Percentiles rank a stretch among this genome's conserved stretches.
These are phyloP conservation scores for Engraulis encrasicolus DNA, from an alignment of 2,113 vertebrate genomes.

Conservation along the genomic window DNA sequence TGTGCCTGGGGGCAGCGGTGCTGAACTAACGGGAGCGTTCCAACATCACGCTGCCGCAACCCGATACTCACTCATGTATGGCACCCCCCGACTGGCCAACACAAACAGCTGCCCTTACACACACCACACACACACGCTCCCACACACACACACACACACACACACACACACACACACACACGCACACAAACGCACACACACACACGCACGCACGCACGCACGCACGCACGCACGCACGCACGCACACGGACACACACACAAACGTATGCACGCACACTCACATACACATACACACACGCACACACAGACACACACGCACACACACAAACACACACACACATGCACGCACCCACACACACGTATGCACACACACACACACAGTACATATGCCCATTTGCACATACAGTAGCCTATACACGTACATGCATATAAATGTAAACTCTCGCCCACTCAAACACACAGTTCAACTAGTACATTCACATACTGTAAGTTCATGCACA, in stretches of 20 bases:
- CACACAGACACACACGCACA: background rate
- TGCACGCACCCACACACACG: too few species aligned
- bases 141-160: background rate
- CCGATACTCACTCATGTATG: conserved; percentile 27
- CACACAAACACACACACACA: background rate
- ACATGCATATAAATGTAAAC: too few species aligned
- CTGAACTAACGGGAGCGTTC: conserved; percentile 53
- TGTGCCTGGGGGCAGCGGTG: conserved; percentile 40
- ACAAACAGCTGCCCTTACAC: conserved; percentile 51
- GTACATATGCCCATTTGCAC: too few species aligned
- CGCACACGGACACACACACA: background rate
- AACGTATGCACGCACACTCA: background rate
- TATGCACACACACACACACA: too few species aligned
- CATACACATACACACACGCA: background rate
- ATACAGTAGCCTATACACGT: too few species aligned
- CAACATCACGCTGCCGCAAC: conserved; percentile 54
- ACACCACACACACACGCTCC: conserved; percentile 20
- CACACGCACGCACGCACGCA: background rate
- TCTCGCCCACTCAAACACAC: background rate
- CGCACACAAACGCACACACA: background rate
- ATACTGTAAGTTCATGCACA: background rate
- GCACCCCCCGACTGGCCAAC: conserved; percentile 40
- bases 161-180: background rate
- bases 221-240: background rate
- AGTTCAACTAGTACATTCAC: background rate